Evolutionary conservation across 2,888 invertebrate genomes (phyloP).

Genomic region (Zelleria hepariella): DNA sequence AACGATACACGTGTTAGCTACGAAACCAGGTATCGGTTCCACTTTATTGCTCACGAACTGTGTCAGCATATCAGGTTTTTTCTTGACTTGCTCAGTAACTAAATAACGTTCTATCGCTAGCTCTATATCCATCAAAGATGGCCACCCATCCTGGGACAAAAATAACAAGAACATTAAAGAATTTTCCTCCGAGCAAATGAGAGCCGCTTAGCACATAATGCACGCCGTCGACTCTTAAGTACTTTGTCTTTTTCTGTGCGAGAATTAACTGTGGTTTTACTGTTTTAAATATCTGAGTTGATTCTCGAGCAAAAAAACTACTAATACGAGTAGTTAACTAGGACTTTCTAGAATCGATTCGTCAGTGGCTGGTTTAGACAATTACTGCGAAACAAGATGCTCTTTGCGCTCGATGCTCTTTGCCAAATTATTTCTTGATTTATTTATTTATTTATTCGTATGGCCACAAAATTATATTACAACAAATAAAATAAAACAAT

Average conservation of each 20-base stretch:
- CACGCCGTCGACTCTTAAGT: too few species aligned
- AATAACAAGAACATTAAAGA: background rate
- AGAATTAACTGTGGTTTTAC: background rate
- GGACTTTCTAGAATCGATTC: too few species aligned
- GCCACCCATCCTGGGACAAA: slow-evolving; percentile 52
- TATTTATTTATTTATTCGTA: too few species aligned
- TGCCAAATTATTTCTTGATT: too few species aligned
- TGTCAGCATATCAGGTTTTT: slow-evolving; percentile 43
- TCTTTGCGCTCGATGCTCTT: too few species aligned
- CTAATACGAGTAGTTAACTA: too few species aligned
- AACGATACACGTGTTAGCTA: slow-evolving; percentile 63
- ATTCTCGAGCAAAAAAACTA: too few species aligned
- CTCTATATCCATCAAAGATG: slow-evolving; percentile 72
- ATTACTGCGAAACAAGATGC: too few species aligned
- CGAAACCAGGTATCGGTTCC: slow-evolving; percentile 60
- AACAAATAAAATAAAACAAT: background rate
- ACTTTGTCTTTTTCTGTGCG: background rate
- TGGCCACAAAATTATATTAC: too few species aligned
- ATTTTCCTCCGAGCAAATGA: background rate
- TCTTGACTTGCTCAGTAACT: slow-evolving; percentile 53
- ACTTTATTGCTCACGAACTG: slow-evolving; percentile 37
- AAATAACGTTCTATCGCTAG: slow-evolving; percentile 72
- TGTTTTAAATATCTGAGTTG: too few species aligned
- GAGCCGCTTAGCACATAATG: background rate
- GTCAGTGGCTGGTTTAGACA: too few species aligned